Evolutionary conservation across 2,888 invertebrate species (phyloP), one percentile per base, ranked within the genome.

Genomic region (Vanessa cardui): DNA sequence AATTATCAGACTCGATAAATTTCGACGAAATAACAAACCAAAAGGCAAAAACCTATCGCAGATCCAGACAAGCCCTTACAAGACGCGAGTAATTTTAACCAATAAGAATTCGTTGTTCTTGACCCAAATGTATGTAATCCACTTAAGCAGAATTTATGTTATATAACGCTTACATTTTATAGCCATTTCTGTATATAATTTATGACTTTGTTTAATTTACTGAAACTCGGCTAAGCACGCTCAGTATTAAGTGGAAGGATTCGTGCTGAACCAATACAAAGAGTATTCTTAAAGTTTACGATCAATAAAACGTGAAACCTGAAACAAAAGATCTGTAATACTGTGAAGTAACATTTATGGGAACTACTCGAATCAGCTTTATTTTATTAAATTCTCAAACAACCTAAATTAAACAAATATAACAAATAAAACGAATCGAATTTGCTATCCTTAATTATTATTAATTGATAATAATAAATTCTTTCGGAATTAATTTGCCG

Each of bases 121-220:
- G 39, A 47, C 39, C 26, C 7, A 44, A 64, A 64, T 64, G 39
- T 47, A 21, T 47, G n/a, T 64, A 64, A 21, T 49, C 47, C 47
- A 64, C 47, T 64, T 47, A 33, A 58, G 58, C 64, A 16, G 39
- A 58, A 64, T 21, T 64, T 49, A 54, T 26, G 16, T 52, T 49
- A 31, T 26, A 12, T 52, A 15, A 52, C 56, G 46, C 58, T 20
- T 12, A 58, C 33, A 20, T 56, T 64, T 61, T 64, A 46, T 33
- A 20, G 21, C 18, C 33, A 47, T 64, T 47, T 15, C 18, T 63
- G 6, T 63, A 47, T 33, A 47, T 54, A 62, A 56, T 58, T 63
- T 20, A 56, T 46, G 20, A 16, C 58, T 31, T 9, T 39, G 46
- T 49, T 58, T 56, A 58, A 64, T 39, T 64, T 64, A 49, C 33